A percentile compares a stretch with the other conserved stretches of the same genome.
Conservation (phyloP, 2,113 vertebrate species). For the Pachycephala philippinensis region DNA sequence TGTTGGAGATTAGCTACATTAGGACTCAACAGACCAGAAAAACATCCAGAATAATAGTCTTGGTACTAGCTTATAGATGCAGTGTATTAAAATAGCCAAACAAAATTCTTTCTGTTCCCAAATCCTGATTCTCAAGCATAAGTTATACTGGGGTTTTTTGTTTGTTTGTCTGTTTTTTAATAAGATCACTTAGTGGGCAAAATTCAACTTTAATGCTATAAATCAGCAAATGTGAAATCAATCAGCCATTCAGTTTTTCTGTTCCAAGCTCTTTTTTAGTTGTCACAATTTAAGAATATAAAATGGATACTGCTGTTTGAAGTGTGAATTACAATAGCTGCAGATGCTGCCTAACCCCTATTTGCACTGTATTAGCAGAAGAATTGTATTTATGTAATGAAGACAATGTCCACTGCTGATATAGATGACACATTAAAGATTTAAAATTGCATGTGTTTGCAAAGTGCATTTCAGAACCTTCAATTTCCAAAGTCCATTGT, state of each 20-base stretch:
- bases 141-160: not conserved
- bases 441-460: constrained; percentile 49
- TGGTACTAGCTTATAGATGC: constrained; percentile 6
- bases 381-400: constrained; percentile 52
- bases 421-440: constrained; percentile 55
- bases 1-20: constrained; percentile 58
- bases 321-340: constrained; percentile 12
- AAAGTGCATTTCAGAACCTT: constrained; percentile 39
- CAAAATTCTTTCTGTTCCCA: not conserved
- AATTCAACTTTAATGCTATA: not conserved
- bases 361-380: constrained; percentile 44
- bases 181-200: not conserved
- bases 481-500: constrained; percentile 45
- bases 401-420: constrained; percentile 37
- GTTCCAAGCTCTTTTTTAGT: not conserved
- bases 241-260: not conserved
- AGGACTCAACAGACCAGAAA: constrained; percentile 56
- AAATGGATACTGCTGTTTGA: not conserved
- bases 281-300: constrained; percentile 14
- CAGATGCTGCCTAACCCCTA: constrained; percentile 40
- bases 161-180: not conserved
- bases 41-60: constrained; percentile 50
- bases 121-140: not conserved
- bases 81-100: not conserved
- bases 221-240: not conserved